Evolutionary conservation across 1,140 invertebrate genomes (phyloP).

Genomic region (Sycobia sp.): DNA sequence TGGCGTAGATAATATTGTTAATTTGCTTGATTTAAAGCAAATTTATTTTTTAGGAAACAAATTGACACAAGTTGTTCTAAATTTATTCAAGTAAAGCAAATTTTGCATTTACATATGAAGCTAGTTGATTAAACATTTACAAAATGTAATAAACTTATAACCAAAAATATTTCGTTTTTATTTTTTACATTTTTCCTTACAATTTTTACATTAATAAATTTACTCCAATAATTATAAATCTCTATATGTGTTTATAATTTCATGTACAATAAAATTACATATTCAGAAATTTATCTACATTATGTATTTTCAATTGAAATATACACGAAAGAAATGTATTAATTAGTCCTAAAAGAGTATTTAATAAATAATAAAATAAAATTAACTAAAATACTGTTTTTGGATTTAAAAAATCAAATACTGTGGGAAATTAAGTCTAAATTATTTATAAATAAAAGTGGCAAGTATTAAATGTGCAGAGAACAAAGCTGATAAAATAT

Average conservation of each 20-base stretch:
- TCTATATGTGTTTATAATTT: slow-evolving; percentile 14
- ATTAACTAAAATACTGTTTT: slow-evolving; percentile 12
- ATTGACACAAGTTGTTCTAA: slow-evolving; percentile 14
- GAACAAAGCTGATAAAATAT: not conserved
- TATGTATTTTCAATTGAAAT: slow-evolving; percentile 11
- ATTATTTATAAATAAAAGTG: not conserved
- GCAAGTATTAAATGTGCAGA: not conserved
- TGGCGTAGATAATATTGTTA: slow-evolving; percentile 31
- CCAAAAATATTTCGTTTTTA: slow-evolving; percentile 6
- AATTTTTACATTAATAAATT: too few relatives aligned
- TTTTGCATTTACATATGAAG: slow-evolving; percentile 11
- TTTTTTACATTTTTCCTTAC: not conserved
- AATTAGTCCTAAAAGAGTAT: too few relatives aligned
- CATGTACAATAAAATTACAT: not conserved
- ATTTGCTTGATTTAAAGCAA: slow-evolving; percentile 36
- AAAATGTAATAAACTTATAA: slow-evolving; percentile 39
- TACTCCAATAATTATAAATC: not conserved
- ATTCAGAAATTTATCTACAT: slow-evolving; percentile 2
- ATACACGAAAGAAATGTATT: too few relatives aligned
- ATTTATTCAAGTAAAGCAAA: slow-evolving; percentile 17
- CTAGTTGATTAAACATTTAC: slow-evolving; percentile 13
- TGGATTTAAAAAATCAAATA: slow-evolving; percentile 11
- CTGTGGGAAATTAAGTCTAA: not conserved
- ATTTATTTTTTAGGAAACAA: slow-evolving; percentile 37
- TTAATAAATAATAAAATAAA: not conserved